A percentile compares a stretch with the other conserved stretches of the same genome.
phyloP scores from a whole-genome alignment of 2,888 invertebrate species.

The Tenthredo mesomela region DNA sequence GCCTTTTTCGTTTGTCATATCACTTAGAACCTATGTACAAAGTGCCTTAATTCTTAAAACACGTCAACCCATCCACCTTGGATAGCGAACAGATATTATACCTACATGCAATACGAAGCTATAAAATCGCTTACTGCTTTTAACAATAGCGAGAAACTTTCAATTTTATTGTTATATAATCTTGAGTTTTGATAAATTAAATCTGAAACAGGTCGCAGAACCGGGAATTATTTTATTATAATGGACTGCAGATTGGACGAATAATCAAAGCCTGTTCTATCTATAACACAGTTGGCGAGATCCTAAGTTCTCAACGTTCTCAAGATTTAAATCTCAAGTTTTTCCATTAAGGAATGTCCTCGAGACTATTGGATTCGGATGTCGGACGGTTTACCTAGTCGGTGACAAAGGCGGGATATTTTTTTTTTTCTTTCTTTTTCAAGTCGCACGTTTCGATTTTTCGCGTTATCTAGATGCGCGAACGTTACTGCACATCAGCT shows the following conservation, averaged over 20 bases:
- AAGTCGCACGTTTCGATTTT: conserved; percentile 3
- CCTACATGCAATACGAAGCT: neutral
- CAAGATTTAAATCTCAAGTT: neutral
- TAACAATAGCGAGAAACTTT: neutral
- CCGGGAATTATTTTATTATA: neutral
- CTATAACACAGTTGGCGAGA: neutral
- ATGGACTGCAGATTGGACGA: neutral
- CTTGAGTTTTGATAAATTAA: neutral
- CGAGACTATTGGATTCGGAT: neutral
- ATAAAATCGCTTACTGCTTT: neutral
- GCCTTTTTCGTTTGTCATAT: conserved; percentile 40
- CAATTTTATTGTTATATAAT: neutral
- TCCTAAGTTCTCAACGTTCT: neutral
- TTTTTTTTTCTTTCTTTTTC: neutral
- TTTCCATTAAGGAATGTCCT: neutral
- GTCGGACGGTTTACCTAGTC: neutral
- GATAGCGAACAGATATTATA: neutral
- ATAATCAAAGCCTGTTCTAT: neutral
- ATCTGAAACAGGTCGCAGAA: neutral
- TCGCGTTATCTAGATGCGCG: neutral
- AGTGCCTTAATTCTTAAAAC: conserved; percentile 19
- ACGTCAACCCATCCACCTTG: conserved; percentile 5
- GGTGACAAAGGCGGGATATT: neutral
- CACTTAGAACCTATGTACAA: conserved; percentile 46
- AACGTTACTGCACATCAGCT: neutral